Conservation (phyloP, 2,888 invertebrate species). For the Altica lythri region DNA sequence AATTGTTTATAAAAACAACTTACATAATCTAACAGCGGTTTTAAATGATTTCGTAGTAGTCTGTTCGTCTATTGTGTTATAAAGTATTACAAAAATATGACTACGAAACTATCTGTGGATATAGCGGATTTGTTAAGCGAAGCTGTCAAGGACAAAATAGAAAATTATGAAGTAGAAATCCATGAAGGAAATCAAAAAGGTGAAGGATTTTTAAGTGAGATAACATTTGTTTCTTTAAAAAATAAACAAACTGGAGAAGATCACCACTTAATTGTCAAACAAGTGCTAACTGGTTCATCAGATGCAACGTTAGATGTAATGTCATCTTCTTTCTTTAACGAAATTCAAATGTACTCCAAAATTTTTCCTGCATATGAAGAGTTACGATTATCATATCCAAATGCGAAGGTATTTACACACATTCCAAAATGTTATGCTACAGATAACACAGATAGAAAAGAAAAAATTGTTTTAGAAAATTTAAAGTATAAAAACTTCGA, state of each 20-base stretch:
- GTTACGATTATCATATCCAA: background rate
- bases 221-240: constrained; percentile 3
- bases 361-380: constrained; percentile 1
- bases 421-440: constrained; percentile 6
- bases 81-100: too few relatives aligned
- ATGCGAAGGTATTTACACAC: background rate
- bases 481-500: constrained; percentile 4
- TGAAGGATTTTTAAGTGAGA: constrained; percentile 7
- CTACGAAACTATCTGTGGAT: too few relatives aligned
- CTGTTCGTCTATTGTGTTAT: too few relatives aligned
- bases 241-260: constrained; percentile 7
- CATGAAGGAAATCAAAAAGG: constrained; percentile 17
- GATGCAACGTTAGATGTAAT: constrained; percentile 7
- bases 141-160: constrained; percentile 7
- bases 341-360: background rate
- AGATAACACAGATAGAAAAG: background rate
- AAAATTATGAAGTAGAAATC: constrained; percentile 10
- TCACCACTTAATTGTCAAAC: background rate
- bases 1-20: too few relatives aligned
- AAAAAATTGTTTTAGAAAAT: constrained; percentile 12
- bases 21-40: too few relatives aligned
- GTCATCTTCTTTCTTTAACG: background rate
- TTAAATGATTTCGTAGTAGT: too few relatives aligned
- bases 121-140: too few relatives aligned
- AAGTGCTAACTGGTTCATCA: background rate